These are phyloP conservation scores for Procambarus clarkii DNA, from an alignment of 1,140 invertebrate species.

Conservation along the genomic window DNA sequence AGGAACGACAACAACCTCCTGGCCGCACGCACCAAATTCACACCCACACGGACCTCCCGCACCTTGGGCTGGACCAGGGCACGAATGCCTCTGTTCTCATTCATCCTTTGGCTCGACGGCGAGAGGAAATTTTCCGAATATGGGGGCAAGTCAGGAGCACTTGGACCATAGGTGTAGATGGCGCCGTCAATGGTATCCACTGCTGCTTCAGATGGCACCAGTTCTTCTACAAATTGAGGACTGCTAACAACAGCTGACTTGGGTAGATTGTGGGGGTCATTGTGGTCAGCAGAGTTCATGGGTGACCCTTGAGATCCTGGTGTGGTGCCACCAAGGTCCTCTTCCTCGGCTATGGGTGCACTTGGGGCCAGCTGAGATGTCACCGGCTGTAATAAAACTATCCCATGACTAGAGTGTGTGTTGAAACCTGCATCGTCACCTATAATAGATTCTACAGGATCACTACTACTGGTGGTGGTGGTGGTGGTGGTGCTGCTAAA, in stretches of 20 bases:
- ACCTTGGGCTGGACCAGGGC: not conserved
- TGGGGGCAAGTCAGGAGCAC: slow-evolving; percentile 14
- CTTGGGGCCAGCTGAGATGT: not conserved
- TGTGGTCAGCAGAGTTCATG: not conserved
- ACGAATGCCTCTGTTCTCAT: not conserved
- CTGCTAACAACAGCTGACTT: not conserved
- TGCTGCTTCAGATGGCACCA: not conserved
- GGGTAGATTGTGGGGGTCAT: not conserved
- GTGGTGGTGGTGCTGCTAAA: not conserved
- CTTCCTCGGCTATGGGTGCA: slow-evolving; percentile 36
- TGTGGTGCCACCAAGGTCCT: slow-evolving; percentile 42
- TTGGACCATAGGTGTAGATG: not conserved
- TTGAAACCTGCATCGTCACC: not conserved
- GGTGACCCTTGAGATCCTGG: not conserved
- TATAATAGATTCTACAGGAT: not conserved
- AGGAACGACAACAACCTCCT: slow-evolving; percentile 40
- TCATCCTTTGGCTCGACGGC: too few relatives aligned
- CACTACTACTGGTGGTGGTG: not conserved
- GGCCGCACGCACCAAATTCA: slow-evolving; percentile 55
- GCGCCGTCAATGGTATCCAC: not conserved
- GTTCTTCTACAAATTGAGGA: not conserved
- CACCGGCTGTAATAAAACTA: not conserved
- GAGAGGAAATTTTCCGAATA: slow-evolving; percentile 1
- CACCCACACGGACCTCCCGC: slow-evolving; percentile 20
- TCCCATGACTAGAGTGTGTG: not conserved